phyloP scores from a whole-genome alignment of 1,140 invertebrate genomes.

The Cydia strobilella region DNA sequence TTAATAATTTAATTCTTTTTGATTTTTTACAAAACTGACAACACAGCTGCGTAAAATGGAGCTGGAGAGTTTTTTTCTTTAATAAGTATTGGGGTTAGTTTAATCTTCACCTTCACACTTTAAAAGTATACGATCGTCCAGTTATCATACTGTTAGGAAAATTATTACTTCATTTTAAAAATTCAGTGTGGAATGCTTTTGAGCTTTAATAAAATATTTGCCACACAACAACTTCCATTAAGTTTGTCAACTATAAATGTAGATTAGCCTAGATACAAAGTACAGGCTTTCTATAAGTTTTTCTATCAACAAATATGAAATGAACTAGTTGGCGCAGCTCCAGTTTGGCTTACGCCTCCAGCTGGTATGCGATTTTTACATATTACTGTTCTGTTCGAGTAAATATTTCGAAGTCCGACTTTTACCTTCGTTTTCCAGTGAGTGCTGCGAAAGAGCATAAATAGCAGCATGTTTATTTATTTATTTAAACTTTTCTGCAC shows the following conservation, averaged over 20 bases:
- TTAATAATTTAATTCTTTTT: too few relatives aligned
- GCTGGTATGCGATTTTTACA: neutral
- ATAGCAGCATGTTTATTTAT: neutral
- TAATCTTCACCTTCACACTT: too few relatives aligned
- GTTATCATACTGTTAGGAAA: too few relatives aligned
- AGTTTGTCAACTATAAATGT: neutral
- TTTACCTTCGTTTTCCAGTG: neutral
- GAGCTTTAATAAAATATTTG: neutral
- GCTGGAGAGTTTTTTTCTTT: too few relatives aligned
- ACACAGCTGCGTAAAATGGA: too few relatives aligned
- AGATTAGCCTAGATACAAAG: neutral
- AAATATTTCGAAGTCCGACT: neutral
- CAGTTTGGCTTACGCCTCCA: neutral
- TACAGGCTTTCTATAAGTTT: neutral
- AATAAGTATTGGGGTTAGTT: too few relatives aligned
- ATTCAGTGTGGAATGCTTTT: too few relatives aligned
- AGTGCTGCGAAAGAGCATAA: neutral
- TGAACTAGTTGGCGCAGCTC: neutral
- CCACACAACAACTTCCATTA: neutral
- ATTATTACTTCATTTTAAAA: too few relatives aligned
- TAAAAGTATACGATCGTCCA: too few relatives aligned
- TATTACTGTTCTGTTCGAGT: neutral
- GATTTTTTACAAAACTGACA: too few relatives aligned
- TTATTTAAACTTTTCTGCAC: too few relatives aligned
- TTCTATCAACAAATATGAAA: conserved; percentile 1